Base-by-base conservation (phyloP, 2,113 vertebrate species). In the Nycticorax nycticorax region DNA sequence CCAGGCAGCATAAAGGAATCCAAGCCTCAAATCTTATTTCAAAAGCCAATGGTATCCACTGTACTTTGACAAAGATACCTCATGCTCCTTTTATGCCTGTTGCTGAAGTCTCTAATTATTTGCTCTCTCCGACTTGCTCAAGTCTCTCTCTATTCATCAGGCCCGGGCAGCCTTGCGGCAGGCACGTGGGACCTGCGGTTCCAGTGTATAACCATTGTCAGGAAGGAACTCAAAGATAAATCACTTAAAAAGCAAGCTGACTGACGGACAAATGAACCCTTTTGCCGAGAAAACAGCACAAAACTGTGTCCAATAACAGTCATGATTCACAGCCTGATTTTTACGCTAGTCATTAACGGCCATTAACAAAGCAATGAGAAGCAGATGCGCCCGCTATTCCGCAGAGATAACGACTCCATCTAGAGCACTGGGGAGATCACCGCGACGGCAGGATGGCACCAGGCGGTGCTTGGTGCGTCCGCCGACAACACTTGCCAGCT, bases 281-380 rank as follows among this genome's bases (percentile, higher is more conserved):
- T 97, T 95, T 78, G 64, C 85, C 62, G 80, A 71, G 81, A 76
- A 97, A 98, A 97, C 83, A 92, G 92, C 85, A 95, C 55, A 89
- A 93, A 97, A 96, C n/a, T 73, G 75, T 83, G 56, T 84, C 85
- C 94, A 72, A 87, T 89, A 85, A 72, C 60, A 66, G 60, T 15
- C 55, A 68, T 72, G 79, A 64, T 83, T 95, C 93, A 77, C 91
- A 43, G 93, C 56, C 79, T 71, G 90, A 76, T 78, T 96, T 94
- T 94, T 60, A 96, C 71, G 93, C 75, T 27, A 85, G 41, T 88
- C 82, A 77, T 93, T 90, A 89, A 92, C 16, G 12, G 84, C 89
- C 93, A 92, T 91, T 85, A 87, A 82, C 7, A 10, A 91, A 94
- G 89, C 92, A 69, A 73, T 87, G 66, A 39, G 83, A 83, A 96